Evolutionary conservation across 23 tunicate genomes (phyloP), one percentile per base, ranked within the genome.

Genomic region (Clavelina lepadiformis): DNA sequence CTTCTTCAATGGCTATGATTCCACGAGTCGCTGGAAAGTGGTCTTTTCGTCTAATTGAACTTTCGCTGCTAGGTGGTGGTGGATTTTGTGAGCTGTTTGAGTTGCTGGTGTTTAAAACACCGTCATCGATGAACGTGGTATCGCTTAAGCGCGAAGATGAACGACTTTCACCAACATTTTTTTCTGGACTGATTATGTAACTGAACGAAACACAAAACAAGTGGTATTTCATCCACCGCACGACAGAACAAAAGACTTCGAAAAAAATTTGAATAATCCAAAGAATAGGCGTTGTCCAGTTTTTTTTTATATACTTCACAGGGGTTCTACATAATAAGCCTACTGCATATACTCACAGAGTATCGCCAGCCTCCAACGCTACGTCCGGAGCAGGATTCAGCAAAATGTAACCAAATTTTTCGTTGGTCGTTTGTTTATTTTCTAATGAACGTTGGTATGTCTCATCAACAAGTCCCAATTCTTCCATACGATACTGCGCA

Each of bases 331-430:
- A n/a, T n/a, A n/a, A n/a, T n/a, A n/a, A n/a, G 24, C 13, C 15
- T 11, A 15, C 21, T 13, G 6, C 3, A 57, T 5, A 49, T 2
- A 78, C 94, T 85, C 59, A 87, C 96, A 87, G 31, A 5, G 61
- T 73, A 44, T 87, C 96, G 31, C 74, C 96, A 7, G 30, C 47
- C 36, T 79, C 70, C 5, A 87, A 59, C 4, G 26, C 31, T 1
- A 70, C 62, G 28, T 87, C 87, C 0, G 82, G 49, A 3, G 68
- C 31, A 11, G 97, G 97, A 32, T 89, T 89, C 28, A 89, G 68
- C 1, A 89, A 24, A 46, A 89, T 74, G 64, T 81, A 89, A 46
- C 91, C 82, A 46, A 72, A 75, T 0, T 44, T 67, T 46, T 72
- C 73, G 1, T 3, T 65, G 24, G 23, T 7, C 21, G 28, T 37